Conservation (phyloP, 2,797 vertebrate genomes). For the Mareca strepera region DNA sequence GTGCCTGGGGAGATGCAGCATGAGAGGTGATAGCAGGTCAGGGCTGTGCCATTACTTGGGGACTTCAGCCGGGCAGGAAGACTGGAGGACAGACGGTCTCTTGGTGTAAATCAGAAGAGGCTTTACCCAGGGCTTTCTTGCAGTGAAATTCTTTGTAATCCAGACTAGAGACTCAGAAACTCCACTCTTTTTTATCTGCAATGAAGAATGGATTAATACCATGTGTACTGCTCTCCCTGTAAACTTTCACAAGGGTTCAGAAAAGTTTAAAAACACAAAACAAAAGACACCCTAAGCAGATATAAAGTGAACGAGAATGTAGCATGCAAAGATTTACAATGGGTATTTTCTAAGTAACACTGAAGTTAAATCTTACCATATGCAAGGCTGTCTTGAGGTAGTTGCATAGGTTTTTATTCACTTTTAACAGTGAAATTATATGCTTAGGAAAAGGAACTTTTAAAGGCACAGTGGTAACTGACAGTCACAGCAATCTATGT, state of each 20-base stretch:
- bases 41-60: not conserved
- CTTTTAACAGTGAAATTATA: conserved; percentile 74
- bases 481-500: conserved; percentile 72
- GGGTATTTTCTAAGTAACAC: not conserved
- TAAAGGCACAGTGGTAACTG: conserved; percentile 72
- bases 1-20: not conserved
- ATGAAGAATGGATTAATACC: not conserved
- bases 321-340: not conserved
- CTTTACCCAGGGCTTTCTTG: not conserved
- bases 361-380: not conserved
- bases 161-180: not conserved
- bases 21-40: not conserved
- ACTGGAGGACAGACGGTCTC: not conserved
- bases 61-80: not conserved
- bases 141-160: not conserved
- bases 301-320: not conserved
- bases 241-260: conserved; percentile 45
- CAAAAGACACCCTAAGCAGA: not conserved
- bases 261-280: not conserved
- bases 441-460: conserved; percentile 76
- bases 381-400: conserved; percentile 29
- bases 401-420: conserved; percentile 57
- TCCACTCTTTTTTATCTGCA: not conserved
- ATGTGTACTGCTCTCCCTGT: not conserved
- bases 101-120: not conserved